phyloP scores from a whole-genome alignment of 1,140 invertebrate species.

The Trichonephila clavata region DNA sequence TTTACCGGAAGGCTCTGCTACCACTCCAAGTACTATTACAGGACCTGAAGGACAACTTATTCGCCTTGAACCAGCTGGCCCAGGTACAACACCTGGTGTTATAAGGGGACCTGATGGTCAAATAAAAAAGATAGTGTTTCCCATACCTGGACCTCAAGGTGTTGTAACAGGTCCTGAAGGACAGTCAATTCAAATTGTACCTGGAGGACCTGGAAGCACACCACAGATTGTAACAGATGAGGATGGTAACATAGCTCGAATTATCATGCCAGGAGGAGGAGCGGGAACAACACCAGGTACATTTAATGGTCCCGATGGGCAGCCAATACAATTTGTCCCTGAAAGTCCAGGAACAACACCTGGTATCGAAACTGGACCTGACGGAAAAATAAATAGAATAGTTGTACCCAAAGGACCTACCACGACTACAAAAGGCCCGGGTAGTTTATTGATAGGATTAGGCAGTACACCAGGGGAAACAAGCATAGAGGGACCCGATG shows the following conservation, averaged over 20 bases:
- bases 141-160: neutral
- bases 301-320: slow-evolving; percentile 5
- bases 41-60: slow-evolving; percentile 30
- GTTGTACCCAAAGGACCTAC: neutral
- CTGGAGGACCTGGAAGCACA: neutral
- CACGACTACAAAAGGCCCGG: neutral
- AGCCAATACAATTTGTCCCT: slow-evolving; percentile 26
- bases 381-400: neutral
- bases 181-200: neutral
- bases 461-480: slow-evolving; percentile 4
- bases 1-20: neutral
- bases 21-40: neutral
- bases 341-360: slow-evolving; percentile 11
- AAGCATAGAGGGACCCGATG: slow-evolving; percentile 2
- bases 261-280: slow-evolving; percentile 18
- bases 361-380: slow-evolving; percentile 4
- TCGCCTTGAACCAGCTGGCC: neutral
- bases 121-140: neutral
- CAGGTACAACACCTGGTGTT: neutral
- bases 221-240: slow-evolving; percentile 9
- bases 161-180: neutral
- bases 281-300: neutral
- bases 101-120: neutral
- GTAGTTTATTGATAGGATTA: neutral
- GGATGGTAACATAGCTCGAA: neutral